phyloP scores from a whole-genome alignment of 2,888 invertebrate genomes.

The Atherix ibis region DNA sequence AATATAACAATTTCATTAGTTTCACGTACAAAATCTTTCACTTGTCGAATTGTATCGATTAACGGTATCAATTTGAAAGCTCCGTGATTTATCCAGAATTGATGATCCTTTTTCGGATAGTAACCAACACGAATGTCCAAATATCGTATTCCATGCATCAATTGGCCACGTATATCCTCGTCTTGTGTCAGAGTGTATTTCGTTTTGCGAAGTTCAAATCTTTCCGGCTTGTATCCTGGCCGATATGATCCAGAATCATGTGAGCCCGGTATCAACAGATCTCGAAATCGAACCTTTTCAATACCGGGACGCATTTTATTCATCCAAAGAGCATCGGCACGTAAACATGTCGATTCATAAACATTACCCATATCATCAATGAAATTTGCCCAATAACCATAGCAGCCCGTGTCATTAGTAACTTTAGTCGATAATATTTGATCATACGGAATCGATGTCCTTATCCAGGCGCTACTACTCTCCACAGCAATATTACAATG shows the following conservation, averaged over 20 bases:
- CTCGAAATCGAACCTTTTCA: slow-evolving; percentile 33
- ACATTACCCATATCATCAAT: slow-evolving; percentile 23
- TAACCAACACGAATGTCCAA: slow-evolving; percentile 43
- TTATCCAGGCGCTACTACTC: slow-evolving; percentile 23
- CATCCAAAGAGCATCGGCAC: slow-evolving; percentile 44
- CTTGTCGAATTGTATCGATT: slow-evolving; percentile 34
- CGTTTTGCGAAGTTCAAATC: slow-evolving; percentile 30
- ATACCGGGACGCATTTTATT: slow-evolving; percentile 31
- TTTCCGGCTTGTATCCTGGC: slow-evolving; percentile 24
- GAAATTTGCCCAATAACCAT: slow-evolving; percentile 31
- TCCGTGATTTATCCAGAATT: slow-evolving; percentile 42
- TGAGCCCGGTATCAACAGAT: slow-evolving; percentile 51
- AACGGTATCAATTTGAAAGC: slow-evolving; percentile 35
- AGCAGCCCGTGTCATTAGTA: slow-evolving; percentile 22
- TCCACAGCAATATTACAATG: slow-evolving; percentile 22
- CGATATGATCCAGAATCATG: slow-evolving; percentile 50
- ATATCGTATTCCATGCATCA: slow-evolving; percentile 43
- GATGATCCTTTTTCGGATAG: slow-evolving; percentile 26
- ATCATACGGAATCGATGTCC: slow-evolving; percentile 27
- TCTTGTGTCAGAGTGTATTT: slow-evolving; percentile 40
- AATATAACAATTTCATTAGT: slow-evolving; percentile 44
- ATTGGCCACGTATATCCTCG: slow-evolving; percentile 39
- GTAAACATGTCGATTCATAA: slow-evolving; percentile 33
- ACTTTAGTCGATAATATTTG: slow-evolving; percentile 20
- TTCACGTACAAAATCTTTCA: slow-evolving; percentile 37